Base-by-base conservation (phyloP, 2,888 invertebrate species). In the Callinectes sapidus region DNA sequence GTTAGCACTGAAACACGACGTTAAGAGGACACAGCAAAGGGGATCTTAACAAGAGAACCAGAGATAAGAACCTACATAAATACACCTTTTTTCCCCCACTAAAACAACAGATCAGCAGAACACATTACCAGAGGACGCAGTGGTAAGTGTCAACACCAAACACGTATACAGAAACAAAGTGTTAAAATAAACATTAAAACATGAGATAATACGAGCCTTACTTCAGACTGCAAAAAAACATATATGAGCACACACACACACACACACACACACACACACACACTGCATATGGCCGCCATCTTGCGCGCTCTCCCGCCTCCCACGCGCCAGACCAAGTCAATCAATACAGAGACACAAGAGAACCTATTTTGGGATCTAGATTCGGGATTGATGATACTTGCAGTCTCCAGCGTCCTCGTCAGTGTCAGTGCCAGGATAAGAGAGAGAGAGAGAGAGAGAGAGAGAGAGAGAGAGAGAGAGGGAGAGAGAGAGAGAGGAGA, bases 181-280 rank as follows among this genome's bases (percentile, higher is more conserved):
- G 48, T 23, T 18, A 61, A 61, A 61, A 61, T 23, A 18, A 6
- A 18, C 61, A 61, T 23, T 23, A 23, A 61, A 16, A 61, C 3
- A 61, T 28, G 18, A 71, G n/a, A 71, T 28, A 71, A 48, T 48
- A 48, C 48, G 8, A 48, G 48, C 48, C 10, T 48, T 5, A 48
- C 3, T 48, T 10, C 3, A 48, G 5, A 5, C 10, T 48, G 48
- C 0, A 10, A 18, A 71, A 18, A 71, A 23, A 28, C 71, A 71
- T 23, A 71, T 5, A 71, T 23, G 48, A 48, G 28, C 71, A 71
- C 71, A 71, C n/a, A 71, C 71, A 71, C 71, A 28, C 28, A 71
- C n/a, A 71, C 71, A 71, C n/a, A 71, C 71, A 71, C 71, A 71
- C 71, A 71, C 71, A 71, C 71, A 71, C 71, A 71, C 71, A 71